phyloP scores from a whole-genome alignment of 2,888 invertebrate species.

The Nezara viridula region DNA sequence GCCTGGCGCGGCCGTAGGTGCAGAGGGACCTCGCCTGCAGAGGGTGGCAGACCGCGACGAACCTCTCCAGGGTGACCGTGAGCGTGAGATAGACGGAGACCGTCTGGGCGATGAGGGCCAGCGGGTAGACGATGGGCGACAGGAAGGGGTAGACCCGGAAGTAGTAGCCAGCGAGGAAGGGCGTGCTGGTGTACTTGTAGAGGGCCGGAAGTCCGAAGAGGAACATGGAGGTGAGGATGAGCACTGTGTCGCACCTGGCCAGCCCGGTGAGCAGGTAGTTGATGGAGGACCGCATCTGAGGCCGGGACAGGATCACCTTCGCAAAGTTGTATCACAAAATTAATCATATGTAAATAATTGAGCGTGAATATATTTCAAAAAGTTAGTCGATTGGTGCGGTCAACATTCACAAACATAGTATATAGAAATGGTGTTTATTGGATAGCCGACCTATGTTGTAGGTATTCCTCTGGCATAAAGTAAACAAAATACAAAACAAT shows the following conservation, averaged over 20 bases:
- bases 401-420: too few relatives aligned
- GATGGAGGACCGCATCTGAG: slow-evolving; percentile 96
- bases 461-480: too few relatives aligned
- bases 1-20: slow-evolving; percentile 87
- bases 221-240: slow-evolving; percentile 87
- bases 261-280: slow-evolving; percentile 94
- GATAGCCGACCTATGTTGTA: too few relatives aligned
- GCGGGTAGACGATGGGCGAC: slow-evolving; percentile 84
- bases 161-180: slow-evolving; percentile 81
- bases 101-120: slow-evolving; percentile 91
- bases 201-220: slow-evolving; percentile 91
- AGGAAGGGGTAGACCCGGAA: slow-evolving; percentile 83
- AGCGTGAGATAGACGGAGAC: slow-evolving; percentile 90
- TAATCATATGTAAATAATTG: too few relatives aligned
- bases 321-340: not conserved
- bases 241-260: slow-evolving; percentile 92
- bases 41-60: slow-evolving; percentile 94
- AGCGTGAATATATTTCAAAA: too few relatives aligned
- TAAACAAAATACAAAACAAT: too few relatives aligned
- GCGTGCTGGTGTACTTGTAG: slow-evolving; percentile 86
- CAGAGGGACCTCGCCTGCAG: slow-evolving; percentile 90
- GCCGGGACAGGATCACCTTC: slow-evolving; percentile 81
- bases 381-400: too few relatives aligned
- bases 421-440: too few relatives aligned
- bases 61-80: slow-evolving; percentile 78